Percentiles rank a stretch among this genome's conserved stretches.
These are phyloP conservation scores for Aculops lycopersici DNA, from an alignment of 1,140 invertebrate species.

Conservation along the genomic window DNA sequence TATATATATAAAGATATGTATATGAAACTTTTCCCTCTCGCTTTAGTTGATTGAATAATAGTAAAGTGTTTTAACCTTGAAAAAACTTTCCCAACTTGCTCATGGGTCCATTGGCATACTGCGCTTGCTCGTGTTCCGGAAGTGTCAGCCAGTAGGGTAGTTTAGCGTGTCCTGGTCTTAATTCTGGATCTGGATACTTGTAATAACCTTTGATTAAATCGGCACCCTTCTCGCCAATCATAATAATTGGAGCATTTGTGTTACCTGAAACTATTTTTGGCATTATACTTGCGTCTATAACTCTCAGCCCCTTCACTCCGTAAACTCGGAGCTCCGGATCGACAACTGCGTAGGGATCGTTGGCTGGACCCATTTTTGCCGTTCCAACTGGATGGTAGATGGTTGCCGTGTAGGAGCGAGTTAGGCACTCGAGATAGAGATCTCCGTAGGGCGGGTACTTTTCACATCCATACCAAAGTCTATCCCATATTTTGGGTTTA, in stretches of 20 bases:
- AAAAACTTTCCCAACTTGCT: constrained; percentile 6
- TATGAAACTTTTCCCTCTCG: no score
- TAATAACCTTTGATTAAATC: constrained; percentile 29
- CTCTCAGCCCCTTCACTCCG: constrained; percentile 24
- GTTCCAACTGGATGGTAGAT: constrained; percentile 62
- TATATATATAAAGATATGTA: no score
- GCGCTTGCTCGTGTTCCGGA: constrained; percentile 1
- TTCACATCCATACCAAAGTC: constrained; percentile 27
- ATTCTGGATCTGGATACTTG: neutral
- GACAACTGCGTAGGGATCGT: constrained; percentile 49
- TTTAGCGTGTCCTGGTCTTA: constrained; percentile 3
- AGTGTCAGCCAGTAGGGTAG: constrained; percentile 4
- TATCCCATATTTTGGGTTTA: constrained; percentile 7
- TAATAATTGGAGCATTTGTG: constrained; percentile 44
- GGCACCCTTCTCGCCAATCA: constrained; percentile 56
- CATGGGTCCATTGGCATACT: constrained; percentile 2
- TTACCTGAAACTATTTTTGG: constrained; percentile 28
- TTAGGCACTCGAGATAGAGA: constrained; percentile 48
- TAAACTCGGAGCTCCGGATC: constrained; percentile 33
- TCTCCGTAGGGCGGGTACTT: constrained; percentile 36
- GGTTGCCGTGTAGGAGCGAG: constrained; percentile 35
- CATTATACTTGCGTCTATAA: constrained; percentile 37
- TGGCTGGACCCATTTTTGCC: constrained; percentile 61
- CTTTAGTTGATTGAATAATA: no score
- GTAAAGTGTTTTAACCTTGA: no score